Base-by-base conservation (phyloP, 2,888 invertebrate species). In the Julus scanicus region DNA sequence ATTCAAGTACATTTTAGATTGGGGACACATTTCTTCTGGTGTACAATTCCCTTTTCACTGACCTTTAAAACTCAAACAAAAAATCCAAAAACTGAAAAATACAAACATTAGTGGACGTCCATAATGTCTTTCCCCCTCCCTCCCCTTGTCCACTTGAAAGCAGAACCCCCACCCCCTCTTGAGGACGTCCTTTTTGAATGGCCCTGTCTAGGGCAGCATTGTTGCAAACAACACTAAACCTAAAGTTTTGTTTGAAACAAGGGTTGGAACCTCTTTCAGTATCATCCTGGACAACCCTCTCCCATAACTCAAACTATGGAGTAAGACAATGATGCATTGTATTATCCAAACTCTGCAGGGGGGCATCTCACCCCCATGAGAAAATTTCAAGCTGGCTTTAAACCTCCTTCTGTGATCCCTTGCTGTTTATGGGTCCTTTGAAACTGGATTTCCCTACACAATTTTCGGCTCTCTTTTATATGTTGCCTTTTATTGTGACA, bases 301-400 rank as follows among this genome's bases (percentile, higher is more conserved):
- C 29, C 9, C 71, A 71, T 71, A 71, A 71, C 71, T 71, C 71
- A 71, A 71, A 29, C 71, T 29, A 29, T 29, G 29, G 29, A 71
- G 71, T 71, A 71, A 71, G 71, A 71, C 71, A 71, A 71, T 71
- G 71, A 71, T 71, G 71, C 71, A 71, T 71, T 71, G 71, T 71
- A 29, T 71, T 71, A 29, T 29, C 29, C 71, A 29, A 71, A 71
- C 71, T 71, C 71, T 29, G 71, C 71, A 71, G 71, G 71, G 71
- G 71, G 71, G 71, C 71, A 20, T 29, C 71, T 71, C 71, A 20
- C 71, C 71, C 29, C 71, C 71, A 71, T 71, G 71, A 71, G 71
- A 71, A 71, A 71, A 11, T 71, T 71, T 29, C 8, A 15, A 57
- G 29, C 71, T 29, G 29, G 29, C 29, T 20, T 20, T 5, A 63